Evolutionary conservation across 2,888 invertebrate genomes (phyloP), one percentile per base, ranked within the genome.

Genomic region (Orchestes rusci): DNA sequence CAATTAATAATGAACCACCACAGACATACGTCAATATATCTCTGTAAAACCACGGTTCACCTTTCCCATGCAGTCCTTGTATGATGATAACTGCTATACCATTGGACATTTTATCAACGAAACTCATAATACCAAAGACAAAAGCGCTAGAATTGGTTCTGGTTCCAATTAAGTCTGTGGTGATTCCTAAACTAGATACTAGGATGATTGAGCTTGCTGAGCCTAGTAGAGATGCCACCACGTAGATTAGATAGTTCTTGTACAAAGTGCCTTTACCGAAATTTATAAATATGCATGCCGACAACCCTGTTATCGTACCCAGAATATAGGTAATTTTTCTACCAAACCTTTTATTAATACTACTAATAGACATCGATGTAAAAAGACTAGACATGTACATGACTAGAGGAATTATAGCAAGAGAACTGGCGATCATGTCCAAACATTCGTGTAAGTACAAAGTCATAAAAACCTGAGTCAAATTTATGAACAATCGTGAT

Each of bases 81-180:
- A 94, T 85, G 3, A 84, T 54, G 48, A 85, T 80, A 39, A 93
- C 87, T 32, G 84, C 87, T 10, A 88, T 53, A 4, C 94, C 94
- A 69, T 92, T 93, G 1, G 87, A 80, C 4, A 94, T 70, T 69
- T 94, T 95, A 69, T 94, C 94, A 7, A 82, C 75, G 62, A 94
- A 92, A 65, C 92, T 92, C 88, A 94, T 92, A 10, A 87, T 76
- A 63, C 52, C 52, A 16, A 48, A 52, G 12, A 52, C 48, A 67
- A 93, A 93, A 16, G 93, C 93, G 3, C 91, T 88, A 51, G 82
- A 87, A 56, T 86, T 83, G 0, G 84, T 85, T 60, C 82, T 82
- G 23, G 77, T 74, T 12, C 88, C 90, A 43, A 94, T 91, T 41
- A 93, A 73, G 67, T 94, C 92, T 1, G 91, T 86, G 0, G 90